Percentiles rank a stretch among this genome's conserved stretches.
phyloP scores from a whole-genome alignment of 2,888 invertebrate species.

The Anthrax anthrax region DNA sequence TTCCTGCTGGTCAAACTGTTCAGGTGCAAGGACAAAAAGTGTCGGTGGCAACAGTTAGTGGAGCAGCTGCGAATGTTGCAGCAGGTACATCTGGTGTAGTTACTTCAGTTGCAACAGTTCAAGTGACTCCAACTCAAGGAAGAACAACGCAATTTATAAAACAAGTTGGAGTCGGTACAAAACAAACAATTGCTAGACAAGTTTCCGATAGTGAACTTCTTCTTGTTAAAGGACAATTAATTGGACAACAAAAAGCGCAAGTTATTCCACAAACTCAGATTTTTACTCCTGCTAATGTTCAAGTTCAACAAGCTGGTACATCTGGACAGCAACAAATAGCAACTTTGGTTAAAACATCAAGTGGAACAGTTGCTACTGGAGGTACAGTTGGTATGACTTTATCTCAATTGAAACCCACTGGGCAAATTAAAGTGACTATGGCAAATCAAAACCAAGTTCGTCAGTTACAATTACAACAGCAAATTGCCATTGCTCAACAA shows the following conservation, averaged over 20 bases:
- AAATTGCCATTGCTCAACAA: constrained; percentile 38
- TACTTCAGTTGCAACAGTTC: constrained; percentile 34
- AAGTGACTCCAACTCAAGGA: constrained; percentile 36
- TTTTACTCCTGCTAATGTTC: constrained; percentile 41
- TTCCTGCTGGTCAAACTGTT: constrained; percentile 24
- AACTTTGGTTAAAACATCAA: constrained; percentile 30
- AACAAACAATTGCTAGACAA: constrained; percentile 37
- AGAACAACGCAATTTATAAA: constrained; percentile 29
- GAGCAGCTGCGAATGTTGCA: constrained; percentile 16
- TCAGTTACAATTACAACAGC: constrained; percentile 47
- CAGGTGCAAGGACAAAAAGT: constrained; percentile 34
- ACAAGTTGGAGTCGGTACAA: constrained; percentile 27
- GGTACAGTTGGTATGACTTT: constrained; percentile 31
- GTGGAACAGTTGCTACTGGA: constrained; percentile 30
- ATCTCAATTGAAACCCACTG: constrained; percentile 32
- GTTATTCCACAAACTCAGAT: constrained; percentile 40
- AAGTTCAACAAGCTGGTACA: constrained; percentile 23
- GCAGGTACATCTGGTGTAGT: constrained; percentile 23
- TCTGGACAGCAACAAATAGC: constrained; percentile 28
- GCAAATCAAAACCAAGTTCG: constrained; percentile 50
- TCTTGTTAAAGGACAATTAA: constrained; percentile 40
- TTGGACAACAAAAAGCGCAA: constrained; percentile 31
- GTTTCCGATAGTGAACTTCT: constrained; percentile 45
- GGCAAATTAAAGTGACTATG: constrained; percentile 38
- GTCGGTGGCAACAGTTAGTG: constrained; percentile 27